Evolutionary conservation across 2,888 invertebrate species (phyloP).

Genomic region (Drosophila kuntzei): DNA sequence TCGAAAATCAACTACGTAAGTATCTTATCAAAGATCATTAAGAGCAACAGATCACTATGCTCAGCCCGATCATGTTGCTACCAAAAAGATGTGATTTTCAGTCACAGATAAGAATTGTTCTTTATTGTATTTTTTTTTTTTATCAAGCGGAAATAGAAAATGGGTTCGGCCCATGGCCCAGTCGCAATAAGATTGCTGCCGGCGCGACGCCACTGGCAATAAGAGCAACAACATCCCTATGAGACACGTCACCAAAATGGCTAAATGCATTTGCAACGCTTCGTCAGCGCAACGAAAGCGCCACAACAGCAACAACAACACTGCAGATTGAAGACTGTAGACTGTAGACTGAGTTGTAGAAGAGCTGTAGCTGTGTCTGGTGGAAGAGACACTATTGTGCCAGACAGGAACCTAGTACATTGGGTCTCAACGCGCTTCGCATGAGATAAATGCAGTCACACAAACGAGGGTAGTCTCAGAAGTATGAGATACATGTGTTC

Average conservation of each 20-base stretch:
- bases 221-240: slow-evolving; percentile 44
- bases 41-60: slow-evolving; percentile 6
- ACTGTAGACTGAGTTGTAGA: slow-evolving; percentile 8
- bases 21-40: slow-evolving; percentile 20
- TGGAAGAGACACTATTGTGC: slow-evolving; percentile 17
- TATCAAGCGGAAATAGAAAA: slow-evolving; percentile 78
- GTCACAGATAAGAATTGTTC: slow-evolving; percentile 44
- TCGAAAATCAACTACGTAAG: no score
- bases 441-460: slow-evolving; percentile 10
- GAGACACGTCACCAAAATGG: slow-evolving; percentile 72
- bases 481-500: background rate
- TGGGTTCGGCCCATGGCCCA: slow-evolving; percentile 64
- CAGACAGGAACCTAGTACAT: slow-evolving; percentile 2
- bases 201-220: slow-evolving; percentile 49
- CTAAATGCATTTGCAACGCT: slow-evolving; percentile 73
- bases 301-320: slow-evolving; percentile 19
- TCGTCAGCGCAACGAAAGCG: slow-evolving; percentile 49
- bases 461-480: background rate
- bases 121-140: slow-evolving; percentile 1
- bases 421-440: slow-evolving; percentile 5
- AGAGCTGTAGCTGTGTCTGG: slow-evolving; percentile 14
- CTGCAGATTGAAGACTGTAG: slow-evolving; percentile 7
- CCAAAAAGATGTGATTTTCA: slow-evolving; percentile 42
- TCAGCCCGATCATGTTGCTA: slow-evolving; percentile 30
- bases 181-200: slow-evolving; percentile 38